These are phyloP conservation scores for Apamea anceps DNA, from an alignment of 2,888 invertebrate genomes.

Conservation along the genomic window DNA sequence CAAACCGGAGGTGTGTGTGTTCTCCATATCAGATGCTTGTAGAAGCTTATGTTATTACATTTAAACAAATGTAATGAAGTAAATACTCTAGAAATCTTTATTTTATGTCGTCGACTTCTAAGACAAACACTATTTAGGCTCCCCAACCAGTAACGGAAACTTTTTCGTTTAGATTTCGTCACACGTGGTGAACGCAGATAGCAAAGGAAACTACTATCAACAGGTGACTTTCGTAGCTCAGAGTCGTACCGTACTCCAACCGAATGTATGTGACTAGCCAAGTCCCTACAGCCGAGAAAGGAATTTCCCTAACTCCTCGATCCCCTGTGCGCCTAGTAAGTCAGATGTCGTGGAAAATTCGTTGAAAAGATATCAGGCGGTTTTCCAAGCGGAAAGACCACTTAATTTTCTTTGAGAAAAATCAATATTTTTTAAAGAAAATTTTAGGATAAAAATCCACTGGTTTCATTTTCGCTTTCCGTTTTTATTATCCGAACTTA, in stretches of 20 bases:
- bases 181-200: background rate
- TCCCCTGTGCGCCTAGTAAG: slow-evolving; percentile 74
- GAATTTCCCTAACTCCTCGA: slow-evolving; percentile 48
- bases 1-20: background rate
- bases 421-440: background rate
- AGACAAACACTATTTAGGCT: slow-evolving; percentile 12
- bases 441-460: background rate
- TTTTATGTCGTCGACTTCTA: slow-evolving; percentile 12
- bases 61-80: no score
- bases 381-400: slow-evolving; percentile 62
- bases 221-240: slow-evolving; percentile 32
- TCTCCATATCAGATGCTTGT: slow-evolving; percentile 28
- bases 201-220: background rate
- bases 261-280: background rate
- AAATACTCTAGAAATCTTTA: background rate
- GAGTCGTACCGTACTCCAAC: background rate
- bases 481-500: background rate
- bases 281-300: slow-evolving; percentile 21
- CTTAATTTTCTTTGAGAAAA: background rate
- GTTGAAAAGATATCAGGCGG: slow-evolving; percentile 74
- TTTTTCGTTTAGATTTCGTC: background rate
- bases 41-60: background rate
- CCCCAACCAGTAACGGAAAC: background rate
- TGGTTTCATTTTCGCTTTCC: background rate
- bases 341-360: slow-evolving; percentile 82